phyloP scores from a whole-genome alignment of 2,113 vertebrate genomes.

The Leptodactylus fuscus region DNA sequence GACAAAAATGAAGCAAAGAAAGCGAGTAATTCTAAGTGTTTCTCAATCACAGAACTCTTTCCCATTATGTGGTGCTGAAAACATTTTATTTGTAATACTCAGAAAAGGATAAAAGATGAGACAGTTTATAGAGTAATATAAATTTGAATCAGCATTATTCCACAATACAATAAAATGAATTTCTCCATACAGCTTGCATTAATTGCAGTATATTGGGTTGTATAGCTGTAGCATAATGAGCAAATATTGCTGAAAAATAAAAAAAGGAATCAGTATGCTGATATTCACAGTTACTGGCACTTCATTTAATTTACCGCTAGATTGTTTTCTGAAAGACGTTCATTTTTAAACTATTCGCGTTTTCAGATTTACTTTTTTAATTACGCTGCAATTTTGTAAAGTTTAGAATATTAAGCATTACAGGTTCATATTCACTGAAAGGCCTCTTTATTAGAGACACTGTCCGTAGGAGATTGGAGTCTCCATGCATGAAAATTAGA shows the following conservation, averaged over 20 bases:
- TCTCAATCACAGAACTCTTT: neutral
- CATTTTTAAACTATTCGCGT: neutral
- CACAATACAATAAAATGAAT: constrained; percentile 9
- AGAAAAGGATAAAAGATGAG: constrained; percentile 17
- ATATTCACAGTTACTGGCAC: constrained; percentile 11
- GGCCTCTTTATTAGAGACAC: too few relatives aligned
- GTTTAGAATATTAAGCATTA: too few relatives aligned
- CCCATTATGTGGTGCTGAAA: neutral
- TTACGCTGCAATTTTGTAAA: neutral
- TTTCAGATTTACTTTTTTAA: neutral
- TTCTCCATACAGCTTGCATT: constrained; percentile 27
- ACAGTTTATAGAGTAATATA: constrained; percentile 23
- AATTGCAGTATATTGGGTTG: constrained; percentile 32
- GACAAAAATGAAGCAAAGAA: neutral
- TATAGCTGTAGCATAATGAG: neutral
- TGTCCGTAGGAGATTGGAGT: too few relatives aligned
- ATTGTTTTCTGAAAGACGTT: neutral
- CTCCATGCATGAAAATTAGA: too few relatives aligned
- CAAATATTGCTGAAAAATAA: constrained; percentile 18
- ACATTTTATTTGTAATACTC: constrained; percentile 23
- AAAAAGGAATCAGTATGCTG: neutral
- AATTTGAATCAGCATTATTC: constrained; percentile 35
- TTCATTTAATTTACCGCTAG: neutral
- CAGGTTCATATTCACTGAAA: too few relatives aligned
- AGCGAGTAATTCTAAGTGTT: neutral